Evolutionary conservation across 53 echinoderm and acorn worm species (phyloP).

Genomic region (Antedon mediterranea): DNA sequence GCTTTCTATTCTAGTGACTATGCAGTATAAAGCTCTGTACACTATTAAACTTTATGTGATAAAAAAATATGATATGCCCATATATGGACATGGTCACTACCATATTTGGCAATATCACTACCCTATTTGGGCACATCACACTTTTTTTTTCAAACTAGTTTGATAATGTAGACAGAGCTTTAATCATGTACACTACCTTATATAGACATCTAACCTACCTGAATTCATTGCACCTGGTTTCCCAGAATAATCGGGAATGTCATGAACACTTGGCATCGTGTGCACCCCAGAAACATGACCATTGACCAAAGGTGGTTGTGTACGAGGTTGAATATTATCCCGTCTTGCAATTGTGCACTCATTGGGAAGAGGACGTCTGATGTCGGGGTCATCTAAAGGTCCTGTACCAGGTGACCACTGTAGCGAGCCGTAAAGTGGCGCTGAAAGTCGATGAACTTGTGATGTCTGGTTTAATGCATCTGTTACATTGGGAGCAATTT

Average conservation of each 20-base stretch:
- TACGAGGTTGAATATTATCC: constrained; percentile 68
- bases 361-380: constrained; percentile 62
- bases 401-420: constrained; percentile 67
- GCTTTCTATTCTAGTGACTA: too few species aligned
- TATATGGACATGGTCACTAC: too few species aligned
- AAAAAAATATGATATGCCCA: too few species aligned
- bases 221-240: constrained; percentile 81
- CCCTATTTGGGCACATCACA: too few species aligned
- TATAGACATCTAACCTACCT: constrained; percentile 29
- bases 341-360: constrained; percentile 66
- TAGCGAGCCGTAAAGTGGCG: constrained; percentile 49
- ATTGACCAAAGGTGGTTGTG: constrained; percentile 58
- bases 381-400: constrained; percentile 79
- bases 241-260: constrained; percentile 77
- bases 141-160: too few species aligned
- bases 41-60: too few species aligned
- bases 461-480: constrained; percentile 35
- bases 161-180: too few species aligned
- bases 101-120: too few species aligned
- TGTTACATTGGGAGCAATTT: constrained; percentile 60
- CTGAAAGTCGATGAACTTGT: constrained; percentile 51
- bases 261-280: constrained; percentile 54
- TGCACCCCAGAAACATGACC: constrained; percentile 66
- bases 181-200: too few species aligned
- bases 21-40: too few species aligned